Percentiles rank a stretch among this genome's conserved stretches.
Evolutionary conservation across 2,113 vertebrate species (phyloP).

Genomic region (Sinocyclocheilus maitianheensis): DNA sequence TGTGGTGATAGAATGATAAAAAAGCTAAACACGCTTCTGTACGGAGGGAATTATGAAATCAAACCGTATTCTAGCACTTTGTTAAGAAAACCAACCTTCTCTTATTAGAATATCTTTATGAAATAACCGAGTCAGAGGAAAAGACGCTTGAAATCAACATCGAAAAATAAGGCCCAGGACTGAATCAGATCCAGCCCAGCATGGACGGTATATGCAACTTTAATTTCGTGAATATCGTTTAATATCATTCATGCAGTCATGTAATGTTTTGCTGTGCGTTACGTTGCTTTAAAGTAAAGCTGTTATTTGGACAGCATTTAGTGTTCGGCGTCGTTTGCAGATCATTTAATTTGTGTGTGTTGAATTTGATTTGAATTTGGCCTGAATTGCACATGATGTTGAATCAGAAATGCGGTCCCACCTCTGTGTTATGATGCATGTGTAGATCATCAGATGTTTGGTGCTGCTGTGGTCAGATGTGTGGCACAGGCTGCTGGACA

Average conservation of each 20-base stretch:
- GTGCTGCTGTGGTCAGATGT: slow-evolving; percentile 12
- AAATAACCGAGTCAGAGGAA: background rate
- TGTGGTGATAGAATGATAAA: slow-evolving; percentile 13
- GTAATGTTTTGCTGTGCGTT: background rate
- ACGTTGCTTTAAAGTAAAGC: no score
- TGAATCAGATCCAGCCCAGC: slow-evolving; percentile 30
- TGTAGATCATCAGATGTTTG: slow-evolving; percentile 5
- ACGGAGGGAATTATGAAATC: slow-evolving; percentile 27
- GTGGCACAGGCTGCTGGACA: background rate
- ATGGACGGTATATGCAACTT: slow-evolving; percentile 34
- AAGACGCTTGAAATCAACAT: slow-evolving; percentile 6
- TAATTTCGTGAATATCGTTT: background rate
- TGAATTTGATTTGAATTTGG: background rate
- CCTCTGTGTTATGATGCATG: slow-evolving; percentile 31
- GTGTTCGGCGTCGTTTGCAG: no score
- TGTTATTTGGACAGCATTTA: background rate
- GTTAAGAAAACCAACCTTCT: background rate
- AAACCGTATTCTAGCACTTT: background rate
- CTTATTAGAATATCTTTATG: background rate
- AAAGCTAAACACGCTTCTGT: slow-evolving; percentile 27
- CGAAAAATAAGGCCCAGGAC: slow-evolving; percentile 33
- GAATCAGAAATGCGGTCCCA: slow-evolving; percentile 1
- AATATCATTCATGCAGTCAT: background rate
- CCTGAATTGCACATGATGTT: background rate
- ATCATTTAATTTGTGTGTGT: background rate